Evolutionary conservation across 2,113 vertebrate genomes (phyloP), one percentile per base, ranked within the genome.

Genomic region (Rhegmatorhina hoffmannsi): DNA sequence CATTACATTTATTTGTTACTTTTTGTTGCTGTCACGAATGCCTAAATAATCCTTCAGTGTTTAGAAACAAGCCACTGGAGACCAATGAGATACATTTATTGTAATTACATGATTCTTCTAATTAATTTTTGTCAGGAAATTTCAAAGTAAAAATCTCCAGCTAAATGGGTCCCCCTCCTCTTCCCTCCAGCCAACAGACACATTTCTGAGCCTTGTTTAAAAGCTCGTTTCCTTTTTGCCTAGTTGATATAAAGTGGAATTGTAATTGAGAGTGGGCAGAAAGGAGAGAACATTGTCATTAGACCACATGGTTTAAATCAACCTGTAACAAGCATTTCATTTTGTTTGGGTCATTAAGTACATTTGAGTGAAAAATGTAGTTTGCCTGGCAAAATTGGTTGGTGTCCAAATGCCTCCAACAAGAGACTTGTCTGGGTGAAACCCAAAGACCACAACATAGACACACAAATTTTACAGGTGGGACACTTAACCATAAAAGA

Each of bases 61-160:
- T 95, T 97, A 96, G 94, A 96, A 98, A 96, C 77, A 95, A 96
- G 85, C 80, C 96, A 91, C 16, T 46, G 36, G 95, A 92, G 96
- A 89, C 90, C 94, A 93, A 90, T 92, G 80, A 95, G 95, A 97
- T 92, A 85, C 89, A 96, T 95, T 92, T 84, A 92, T 94, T 94
- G 70, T 96, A 97, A 97, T 97, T 97, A 97, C 82, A 93, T 59
- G 90, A 96, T 92, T 96, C 89, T 88, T 92, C 91, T 97, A 97
- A 98, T 97, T 97, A 97, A 94, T 98, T 97, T 96, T 89, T 96
- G 94, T 94, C 81, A 75, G 73, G 76, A 86, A 87, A 73, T 97
- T 97, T 97, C 84, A 94, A 94, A 97, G 94, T 60, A 97, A 95
- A 97, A 95, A 79, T 83, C 92, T 91, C 73, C 72, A 94, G 80